A percentile compares a stretch with the other conserved stretches of the same genome.
phyloP scores from a whole-genome alignment of 2,888 invertebrate species.

The Xylota sylvarum region DNA sequence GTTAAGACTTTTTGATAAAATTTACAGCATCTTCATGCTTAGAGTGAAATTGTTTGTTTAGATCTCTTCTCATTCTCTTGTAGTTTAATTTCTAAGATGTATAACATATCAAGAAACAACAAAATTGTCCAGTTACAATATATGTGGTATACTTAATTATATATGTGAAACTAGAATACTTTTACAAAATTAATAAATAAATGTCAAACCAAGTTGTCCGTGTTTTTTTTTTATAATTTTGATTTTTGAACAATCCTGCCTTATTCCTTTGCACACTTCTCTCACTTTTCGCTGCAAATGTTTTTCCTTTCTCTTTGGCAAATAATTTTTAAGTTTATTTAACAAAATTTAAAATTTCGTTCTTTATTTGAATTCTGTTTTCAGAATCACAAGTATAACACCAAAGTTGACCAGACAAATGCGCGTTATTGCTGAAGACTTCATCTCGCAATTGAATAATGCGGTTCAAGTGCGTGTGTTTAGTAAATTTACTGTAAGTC shows the following conservation, averaged over 20 bases:
- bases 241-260: not conserved
- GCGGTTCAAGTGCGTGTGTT: conserved; percentile 82
- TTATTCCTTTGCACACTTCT: conserved; percentile 15
- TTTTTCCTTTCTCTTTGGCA: conserved; percentile 66
- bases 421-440: conserved; percentile 87
- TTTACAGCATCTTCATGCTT: not conserved
- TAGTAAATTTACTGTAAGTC: conserved; percentile 82
- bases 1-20: conserved; percentile 4
- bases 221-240: not conserved
- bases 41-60: conserved; percentile 3
- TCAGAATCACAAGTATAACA: conserved; percentile 82
- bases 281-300: conserved; percentile 68
- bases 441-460: conserved; percentile 87
- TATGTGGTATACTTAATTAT: conserved; percentile 36
- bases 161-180: conserved; percentile 18
- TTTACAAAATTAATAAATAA: conserved; percentile 15
- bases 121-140: conserved; percentile 25
- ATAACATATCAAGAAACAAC: conserved; percentile 1
- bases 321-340: not conserved
- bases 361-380: conserved; percentile 51
- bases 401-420: conserved; percentile 83
- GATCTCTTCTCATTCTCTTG: conserved; percentile 4
- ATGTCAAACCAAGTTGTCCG: not conserved
- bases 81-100: not conserved
- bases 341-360: conserved; percentile 20